Evolutionary conservation across 2,888 invertebrate genomes (phyloP).

Genomic region (Eupsilia transversa): DNA sequence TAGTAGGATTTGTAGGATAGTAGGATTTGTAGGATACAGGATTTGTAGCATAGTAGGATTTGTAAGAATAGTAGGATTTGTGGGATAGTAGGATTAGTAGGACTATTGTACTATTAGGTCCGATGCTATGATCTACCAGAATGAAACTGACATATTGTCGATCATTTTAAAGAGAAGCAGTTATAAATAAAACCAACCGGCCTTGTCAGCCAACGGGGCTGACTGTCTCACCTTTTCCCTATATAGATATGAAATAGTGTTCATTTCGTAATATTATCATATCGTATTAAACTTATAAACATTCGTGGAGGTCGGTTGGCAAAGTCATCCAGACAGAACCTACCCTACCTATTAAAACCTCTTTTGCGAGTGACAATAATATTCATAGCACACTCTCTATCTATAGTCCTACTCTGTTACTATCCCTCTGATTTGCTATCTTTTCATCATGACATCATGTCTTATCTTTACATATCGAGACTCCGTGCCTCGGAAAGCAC

Average conservation of each 20-base stretch:
- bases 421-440: background rate
- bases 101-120: background rate
- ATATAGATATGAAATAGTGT: background rate
- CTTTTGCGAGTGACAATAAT: background rate
- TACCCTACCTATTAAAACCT: no score
- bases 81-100: no score
- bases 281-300: background rate
- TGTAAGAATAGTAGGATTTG: no score
- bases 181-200: background rate
- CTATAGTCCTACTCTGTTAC: background rate
- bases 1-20: no score
- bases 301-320: background rate
- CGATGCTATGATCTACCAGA: background rate
- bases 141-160: background rate
- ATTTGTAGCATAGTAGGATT: no score
- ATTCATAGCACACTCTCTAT: background rate
- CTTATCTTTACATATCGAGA: no score
- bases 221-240: background rate
- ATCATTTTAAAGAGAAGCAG: background rate
- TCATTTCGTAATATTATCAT: background rate
- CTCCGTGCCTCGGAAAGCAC: no score
- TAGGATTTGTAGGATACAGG: no score
- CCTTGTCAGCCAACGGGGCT: no score
- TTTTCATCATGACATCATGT: background rate
- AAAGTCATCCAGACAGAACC: background rate